Conservation (phyloP, 2,888 invertebrate genomes). For the Eilema caniola region DNA sequence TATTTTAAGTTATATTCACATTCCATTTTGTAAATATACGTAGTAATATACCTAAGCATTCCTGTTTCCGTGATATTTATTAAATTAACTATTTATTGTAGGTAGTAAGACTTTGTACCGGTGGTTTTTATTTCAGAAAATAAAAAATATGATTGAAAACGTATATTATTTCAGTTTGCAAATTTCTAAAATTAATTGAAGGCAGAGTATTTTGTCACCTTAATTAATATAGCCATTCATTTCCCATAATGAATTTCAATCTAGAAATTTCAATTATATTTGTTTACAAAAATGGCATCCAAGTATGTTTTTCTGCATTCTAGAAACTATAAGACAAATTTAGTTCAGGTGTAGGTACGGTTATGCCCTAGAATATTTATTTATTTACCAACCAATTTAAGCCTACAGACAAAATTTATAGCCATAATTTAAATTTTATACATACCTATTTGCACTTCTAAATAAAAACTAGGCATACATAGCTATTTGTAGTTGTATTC, state of each 20-base stretch:
- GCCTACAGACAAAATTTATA: too few species aligned
- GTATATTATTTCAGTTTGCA: not conserved
- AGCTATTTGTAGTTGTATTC: too few species aligned
- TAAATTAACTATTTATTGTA: slow-evolving; percentile 75
- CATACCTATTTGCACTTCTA: too few species aligned
- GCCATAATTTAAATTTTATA: too few species aligned
- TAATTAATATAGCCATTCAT: too few species aligned
- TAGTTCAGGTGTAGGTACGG: not conserved
- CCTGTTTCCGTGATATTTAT: slow-evolving; percentile 61
- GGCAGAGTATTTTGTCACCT: too few species aligned
- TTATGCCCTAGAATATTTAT: too few species aligned
- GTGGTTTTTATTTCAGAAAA: slow-evolving; percentile 54
- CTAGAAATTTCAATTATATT: too few species aligned
- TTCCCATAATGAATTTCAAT: too few species aligned
- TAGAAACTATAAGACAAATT: not conserved
- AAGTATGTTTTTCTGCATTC: too few species aligned
- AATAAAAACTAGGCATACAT: not conserved
- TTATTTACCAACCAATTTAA: too few species aligned
- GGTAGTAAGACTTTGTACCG: slow-evolving; percentile 65
- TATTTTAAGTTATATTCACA: slow-evolving; percentile 17
- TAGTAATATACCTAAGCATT: slow-evolving; percentile 54
- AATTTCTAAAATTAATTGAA: not conserved
- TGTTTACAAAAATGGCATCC: too few species aligned
- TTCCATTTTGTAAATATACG: slow-evolving; percentile 55
- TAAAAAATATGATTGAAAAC: slow-evolving; percentile 26